Percentiles rank a stretch among this genome's conserved stretches.
These are phyloP conservation scores for Crotalus helleri DNA, from an alignment of 2,113 vertebrate species.

Conservation along the genomic window DNA sequence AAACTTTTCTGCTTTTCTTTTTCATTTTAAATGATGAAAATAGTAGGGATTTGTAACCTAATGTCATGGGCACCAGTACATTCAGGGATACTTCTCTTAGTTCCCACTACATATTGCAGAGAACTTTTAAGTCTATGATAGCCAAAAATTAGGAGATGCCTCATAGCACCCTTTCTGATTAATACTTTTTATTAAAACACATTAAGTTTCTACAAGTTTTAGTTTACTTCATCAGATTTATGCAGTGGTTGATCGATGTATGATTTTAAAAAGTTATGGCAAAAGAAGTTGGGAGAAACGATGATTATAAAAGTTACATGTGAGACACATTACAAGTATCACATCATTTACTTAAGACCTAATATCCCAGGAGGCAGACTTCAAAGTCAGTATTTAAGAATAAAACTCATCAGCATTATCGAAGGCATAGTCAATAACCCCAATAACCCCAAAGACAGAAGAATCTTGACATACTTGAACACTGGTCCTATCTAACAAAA, in stretches of 20 bases:
- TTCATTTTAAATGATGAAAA: background rate
- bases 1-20: background rate
- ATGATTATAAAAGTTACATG: background rate
- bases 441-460: background rate
- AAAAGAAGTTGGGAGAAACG: background rate
- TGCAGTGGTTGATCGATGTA: background rate
- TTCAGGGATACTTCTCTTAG: background rate
- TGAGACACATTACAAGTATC: background rate
- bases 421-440: background rate
- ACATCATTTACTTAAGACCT: background rate
- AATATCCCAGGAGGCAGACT: background rate
- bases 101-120: background rate
- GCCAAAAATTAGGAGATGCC: background rate
- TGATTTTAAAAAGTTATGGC: background rate
- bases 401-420: background rate
- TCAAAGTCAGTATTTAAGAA: background rate
- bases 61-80: background rate
- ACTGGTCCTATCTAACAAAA: background rate
- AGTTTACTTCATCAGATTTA: background rate
- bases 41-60: background rate
- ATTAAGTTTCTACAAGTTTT: background rate
- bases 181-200: background rate
- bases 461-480: background rate
- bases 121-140: background rate
- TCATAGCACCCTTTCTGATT: background rate